Evolutionary conservation across 2,797 vertebrate genomes (phyloP), one percentile per base, ranked within the genome.

Genomic region (Saguinus oedipus): DNA sequence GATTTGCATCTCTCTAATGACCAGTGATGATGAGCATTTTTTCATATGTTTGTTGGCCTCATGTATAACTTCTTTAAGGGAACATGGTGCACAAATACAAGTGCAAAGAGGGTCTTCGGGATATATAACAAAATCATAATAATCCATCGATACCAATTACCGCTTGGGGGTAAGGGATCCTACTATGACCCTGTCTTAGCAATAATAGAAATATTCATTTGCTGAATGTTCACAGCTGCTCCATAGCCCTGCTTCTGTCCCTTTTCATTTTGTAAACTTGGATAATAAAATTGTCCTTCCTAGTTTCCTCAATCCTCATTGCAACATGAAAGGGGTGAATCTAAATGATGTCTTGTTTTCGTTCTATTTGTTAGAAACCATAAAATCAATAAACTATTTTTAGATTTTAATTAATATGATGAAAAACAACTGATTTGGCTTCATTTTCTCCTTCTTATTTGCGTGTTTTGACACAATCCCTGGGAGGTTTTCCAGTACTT

Each of bases 341-440:
- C 72, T 57, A 75, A 55, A 36, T 11, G 11, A 50, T 7, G 4
- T 88, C 27, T 70, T 19, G 30, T 22, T 85, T 84, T 7, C 10
- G 26, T 26, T 13, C 30, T 88, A 12, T 83, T 84, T 75, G 55
- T 80, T 70, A 82, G 61, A 88, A 88, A 27, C 39, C 20, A 22
- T 10, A 33, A 88, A 55, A 57, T 74, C 39, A 33, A 50, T 53
- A 13, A 75, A 86, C 20, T 48, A 33, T 27, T 88, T 53, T 55
- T 39, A 86, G 75, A 70, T 92, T 78, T 85, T 93, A 90, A 86
- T 53, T 44, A 2, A 24, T 26, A 26, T 44, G 27, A 79, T 55
- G 55, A 68, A 88, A 92, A 93, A 57, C 27, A 57, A 79, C 36
- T 61, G 20, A n/a, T 68, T 53, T 83, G 82, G 15, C 70, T 92